Base-by-base conservation (phyloP, 1,140 invertebrate species). In the Ridgeia piscesae region DNA sequence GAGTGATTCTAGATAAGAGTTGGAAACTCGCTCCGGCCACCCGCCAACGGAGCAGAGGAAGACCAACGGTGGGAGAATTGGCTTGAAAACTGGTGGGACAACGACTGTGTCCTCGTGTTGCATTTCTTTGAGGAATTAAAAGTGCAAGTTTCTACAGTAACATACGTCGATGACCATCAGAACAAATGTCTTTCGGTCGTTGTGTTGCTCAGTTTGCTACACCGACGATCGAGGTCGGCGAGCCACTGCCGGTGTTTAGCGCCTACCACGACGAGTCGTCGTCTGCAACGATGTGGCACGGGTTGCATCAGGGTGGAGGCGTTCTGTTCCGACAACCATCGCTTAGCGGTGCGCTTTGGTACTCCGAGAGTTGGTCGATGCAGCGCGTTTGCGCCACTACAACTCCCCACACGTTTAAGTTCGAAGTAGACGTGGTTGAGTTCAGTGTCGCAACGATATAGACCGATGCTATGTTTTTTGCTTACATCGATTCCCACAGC, bases 101-200 rank as follows among this genome's bases (percentile, higher is more conserved):
- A n/a, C n/a, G n/a, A n/a, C n/a, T n/a, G n/a, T n/a, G n/a, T n/a
- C n/a, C n/a, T n/a, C n/a, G n/a, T n/a, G n/a, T n/a, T n/a, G n/a
- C n/a, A n/a, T n/a, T n/a, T n/a, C n/a, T n/a, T n/a, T n/a, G n/a
- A n/a, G n/a, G n/a, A n/a, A n/a, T n/a, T n/a, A n/a, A n/a, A n/a
- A n/a, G n/a, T n/a, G n/a, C n/a, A n/a, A n/a, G n/a, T n/a, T n/a
- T n/a, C n/a, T n/a, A n/a, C n/a, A n/a, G n/a, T n/a, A n/a, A n/a
- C n/a, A n/a, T n/a, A 94, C 93, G 94, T 96, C 95, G 92, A 97
- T 96, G 11, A 96, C 94, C 34, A 94, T 95, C 91, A 97, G 93
- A 35, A 97, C 93, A 93, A 96, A 96, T 92, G 95, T 95, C 93
- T 94, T 95, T 35, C 94, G 94, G 89, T 94, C 94, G 94, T 97